Evolutionary conservation across 1,140 invertebrate species (phyloP), one percentile per base, ranked within the genome.

Genomic region (Dufourea novaeangliae): DNA sequence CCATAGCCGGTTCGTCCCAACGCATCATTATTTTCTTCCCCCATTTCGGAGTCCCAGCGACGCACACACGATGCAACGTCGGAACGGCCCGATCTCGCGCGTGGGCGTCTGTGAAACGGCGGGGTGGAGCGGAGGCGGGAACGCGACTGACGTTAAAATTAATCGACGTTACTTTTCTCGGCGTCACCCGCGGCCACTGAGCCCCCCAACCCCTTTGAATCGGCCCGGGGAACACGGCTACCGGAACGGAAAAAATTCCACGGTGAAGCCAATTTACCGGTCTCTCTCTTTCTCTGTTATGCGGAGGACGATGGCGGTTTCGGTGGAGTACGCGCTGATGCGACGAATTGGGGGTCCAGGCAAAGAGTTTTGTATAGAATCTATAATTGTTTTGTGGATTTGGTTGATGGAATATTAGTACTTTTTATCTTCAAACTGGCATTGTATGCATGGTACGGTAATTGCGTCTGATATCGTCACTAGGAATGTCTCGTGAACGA

Each of bases 201-300:
- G 12, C 20, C 14, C n/a, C n/a, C 6, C 17, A 34, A 5, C 14
- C 37, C 2, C 14, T 22, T 25, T 2, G 32, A 52, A 27, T 52
- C 20, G 4, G 4, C 11, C 32, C n/a, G n/a, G 11, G 39, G 0
- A 14, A n/a, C n/a, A 17, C 17, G 4, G 39, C n/a, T 17, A 10
- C 7, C 25, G 41, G 1, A 22, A 32, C 39, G 25, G 6, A 11
- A 37, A 8, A 7, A 34, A 25, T 25, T 20, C 14, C n/a, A 11
- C 7, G 20, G 5, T n/a, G 25, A 25, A 44, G 39, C 25, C 39
- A 20, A 17, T 75, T 75, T 46, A 46, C n/a, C 20, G 37, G 34
- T 68, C 69, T 59, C 39, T 59, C 67, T 57, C 50, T 68, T 75
- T 59, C 39, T 59, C 67, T 57, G 12, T 37, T 37, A 37, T n/a